Evolutionary conservation across 2,888 invertebrate species (phyloP).

Genomic region (Clepsis dumicolana): DNA sequence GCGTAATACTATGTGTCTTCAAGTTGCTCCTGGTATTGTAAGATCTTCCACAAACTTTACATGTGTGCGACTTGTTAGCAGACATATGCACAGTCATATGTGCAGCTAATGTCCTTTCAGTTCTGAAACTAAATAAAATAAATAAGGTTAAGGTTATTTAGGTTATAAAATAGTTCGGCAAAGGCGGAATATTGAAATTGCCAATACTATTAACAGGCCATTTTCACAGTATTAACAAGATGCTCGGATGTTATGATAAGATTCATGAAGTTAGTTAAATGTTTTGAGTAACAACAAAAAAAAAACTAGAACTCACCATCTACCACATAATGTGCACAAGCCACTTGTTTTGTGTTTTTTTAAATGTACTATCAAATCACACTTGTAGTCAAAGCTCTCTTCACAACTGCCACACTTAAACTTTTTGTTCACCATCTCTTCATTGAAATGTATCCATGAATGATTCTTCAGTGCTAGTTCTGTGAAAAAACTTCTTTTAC

Average conservation of each 20-base stretch:
- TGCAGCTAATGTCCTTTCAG: constrained; percentile 86
- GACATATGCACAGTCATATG: constrained; percentile 83
- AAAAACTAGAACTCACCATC: constrained; percentile 84
- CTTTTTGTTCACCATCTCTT: constrained; percentile 57
- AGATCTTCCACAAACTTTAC: constrained; percentile 89
- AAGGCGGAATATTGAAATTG: not conserved
- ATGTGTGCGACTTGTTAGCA: constrained; percentile 65
- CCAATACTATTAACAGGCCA: not conserved
- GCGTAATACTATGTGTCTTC: constrained; percentile 89
- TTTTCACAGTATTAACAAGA: too few relatives aligned
- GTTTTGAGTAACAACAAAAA: too few relatives aligned
- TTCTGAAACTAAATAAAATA: constrained; percentile 85
- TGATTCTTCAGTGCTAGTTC: constrained; percentile 88
- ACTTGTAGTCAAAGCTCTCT: constrained; percentile 87
- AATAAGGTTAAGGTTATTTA: not conserved
- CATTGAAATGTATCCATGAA: constrained; percentile 84
- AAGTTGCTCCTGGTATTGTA: constrained; percentile 89
- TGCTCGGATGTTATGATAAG: too few relatives aligned
- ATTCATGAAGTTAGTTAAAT: too few relatives aligned
- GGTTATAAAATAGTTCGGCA: not conserved
- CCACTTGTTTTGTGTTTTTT: constrained; percentile 88
- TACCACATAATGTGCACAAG: constrained; percentile 88
- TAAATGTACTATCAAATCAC: constrained; percentile 88
- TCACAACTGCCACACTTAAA: constrained; percentile 87
- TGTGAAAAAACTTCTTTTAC: constrained; percentile 83